Base-by-base conservation (phyloP, 2,113 vertebrate species). In the Clarias macrocephalus region DNA sequence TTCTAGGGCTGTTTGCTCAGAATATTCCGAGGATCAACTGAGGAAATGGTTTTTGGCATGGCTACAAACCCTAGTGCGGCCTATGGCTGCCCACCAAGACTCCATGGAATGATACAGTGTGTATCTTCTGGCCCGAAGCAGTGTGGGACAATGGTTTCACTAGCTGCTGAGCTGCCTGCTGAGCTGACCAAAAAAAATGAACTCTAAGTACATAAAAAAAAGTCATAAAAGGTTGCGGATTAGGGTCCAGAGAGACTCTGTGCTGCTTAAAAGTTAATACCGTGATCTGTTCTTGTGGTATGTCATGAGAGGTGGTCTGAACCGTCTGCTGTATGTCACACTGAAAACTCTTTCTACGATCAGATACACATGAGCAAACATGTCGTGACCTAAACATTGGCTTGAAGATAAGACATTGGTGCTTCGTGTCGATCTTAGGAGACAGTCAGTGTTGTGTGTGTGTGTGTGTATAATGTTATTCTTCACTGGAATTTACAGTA, bases 41-140 rank as follows among this genome's bases (percentile, higher is more conserved):
- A 85, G 91, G 93, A 94, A 93, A 94, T 93, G 92, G 89, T 86
- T 91, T 80, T 89, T 94, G 93, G 93, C 92, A 87, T 75, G 84
- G 90, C 85, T 89, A 90, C 93, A 94, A 91, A 93, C 90, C 90
- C 91, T 33, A 91, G 80, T 92, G 93, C 91, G 94, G 92, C 91
- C 88, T 91, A 88, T 93, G 92, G 92, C 88, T 63, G 87, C 73
- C 83, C 85, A 92, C 91, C 92, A 94, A 90, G 65, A 91, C 88
- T 89, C 91, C 87, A 89, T 91, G 92, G 92, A 94, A 94, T 90
- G 89, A 92, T 90, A 89, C 82, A 89, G 85, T 87, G 86, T 84
- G 85, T 85, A 88, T 92, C 88, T 88, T 87, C 87, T 89, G 86
- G 83, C 84, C 87, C 88, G 85, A 89, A 84, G 91, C 88, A 84